Percentiles rank a stretch among this genome's conserved stretches.
These are phyloP conservation scores for Rynchops niger DNA, from an alignment of 2,113 vertebrate genomes.

Conservation along the genomic window DNA sequence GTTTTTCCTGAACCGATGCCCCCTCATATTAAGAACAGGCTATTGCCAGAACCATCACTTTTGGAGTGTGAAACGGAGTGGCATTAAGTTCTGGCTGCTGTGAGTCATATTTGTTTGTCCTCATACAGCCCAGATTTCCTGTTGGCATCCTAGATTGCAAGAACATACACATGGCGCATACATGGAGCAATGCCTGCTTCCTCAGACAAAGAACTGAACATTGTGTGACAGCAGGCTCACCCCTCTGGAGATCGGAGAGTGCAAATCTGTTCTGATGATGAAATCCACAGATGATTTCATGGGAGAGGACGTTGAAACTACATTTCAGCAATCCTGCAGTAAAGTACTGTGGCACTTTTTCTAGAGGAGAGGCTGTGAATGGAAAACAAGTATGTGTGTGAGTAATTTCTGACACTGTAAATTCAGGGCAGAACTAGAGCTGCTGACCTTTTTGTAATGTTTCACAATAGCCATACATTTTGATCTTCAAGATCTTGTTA, in stretches of 20 bases:
- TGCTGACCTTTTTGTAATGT: not conserved
- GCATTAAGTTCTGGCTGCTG: constrained; percentile 22
- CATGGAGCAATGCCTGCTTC: not conserved
- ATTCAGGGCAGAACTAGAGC: not conserved
- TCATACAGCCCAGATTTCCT: constrained; percentile 56
- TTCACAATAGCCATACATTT: not conserved
- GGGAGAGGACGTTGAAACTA: not conserved
- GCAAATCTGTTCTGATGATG: constrained; percentile 6
- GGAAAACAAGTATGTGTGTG: not conserved
- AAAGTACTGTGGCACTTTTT: not conserved
- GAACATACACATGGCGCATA: constrained; percentile 26
- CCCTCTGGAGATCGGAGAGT: constrained; percentile 7
- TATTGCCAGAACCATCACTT: not conserved
- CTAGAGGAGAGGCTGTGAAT: not conserved
- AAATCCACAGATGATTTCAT: constrained; percentile 1
- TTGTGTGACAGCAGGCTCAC: constrained; percentile 48
- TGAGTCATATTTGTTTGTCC: constrained; percentile 66
- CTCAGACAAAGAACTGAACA: constrained; percentile 62
- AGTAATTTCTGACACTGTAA: not conserved
- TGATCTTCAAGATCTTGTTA: not conserved
- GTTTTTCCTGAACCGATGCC: not conserved
- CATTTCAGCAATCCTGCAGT: not conserved
- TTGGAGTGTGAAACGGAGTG: not conserved
- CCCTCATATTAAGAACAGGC: not conserved
- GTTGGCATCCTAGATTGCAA: constrained; percentile 65